Base-by-base conservation (phyloP, 2,888 invertebrate species). In the Strigamia maritima region DNA sequence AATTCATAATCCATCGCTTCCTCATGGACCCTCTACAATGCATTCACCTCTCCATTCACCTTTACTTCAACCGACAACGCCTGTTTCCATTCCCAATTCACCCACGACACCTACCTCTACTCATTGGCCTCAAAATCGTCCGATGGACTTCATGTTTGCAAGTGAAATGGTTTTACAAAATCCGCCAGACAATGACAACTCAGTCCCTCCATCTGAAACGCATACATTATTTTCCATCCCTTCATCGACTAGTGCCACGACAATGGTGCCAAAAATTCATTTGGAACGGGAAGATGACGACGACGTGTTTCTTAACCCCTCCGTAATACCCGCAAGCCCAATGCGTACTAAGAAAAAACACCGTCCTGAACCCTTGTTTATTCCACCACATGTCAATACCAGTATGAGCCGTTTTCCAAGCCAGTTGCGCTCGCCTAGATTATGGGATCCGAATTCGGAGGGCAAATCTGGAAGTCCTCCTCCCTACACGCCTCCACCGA, bases 401-500 rank as follows among this genome's bases (percentile, higher is more conserved):
- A 86, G 86, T 80, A 87, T 86, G 82, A 82, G 79, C 83, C 83
- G 81, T 86, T 89, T 85, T 88, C 90, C 82, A 85, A 90, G 86
- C 85, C 88, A 84, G 82, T 88, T 86, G 85, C 88, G 83, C 84
- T 90, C 86, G 79, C 88, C 86, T 7, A 83, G 87, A 19, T 82
- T 86, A 28, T 84, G 84, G 83, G 85, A 85, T 77, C 81, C 82
- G 16, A 75, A 24, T 26, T 60, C 44, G 16, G 80, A 40, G 44
- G 80, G 78, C 40, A 82, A 76, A 74, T 49, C 54, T 40, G 80
- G 31, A 28, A 81, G 80, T 12, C 88, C 89, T 31, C 88, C 90
- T 14, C 90, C 90, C 80, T 98, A 94, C 86, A 98, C 97, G 0
- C 97, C 98, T 16, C 93, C 95, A 35, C 98, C 98, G 0, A 94